Evolutionary conservation across 2,797 vertebrate species (phyloP), one percentile per base, ranked within the genome.

Genomic region (Chaenodraco wilsoni): DNA sequence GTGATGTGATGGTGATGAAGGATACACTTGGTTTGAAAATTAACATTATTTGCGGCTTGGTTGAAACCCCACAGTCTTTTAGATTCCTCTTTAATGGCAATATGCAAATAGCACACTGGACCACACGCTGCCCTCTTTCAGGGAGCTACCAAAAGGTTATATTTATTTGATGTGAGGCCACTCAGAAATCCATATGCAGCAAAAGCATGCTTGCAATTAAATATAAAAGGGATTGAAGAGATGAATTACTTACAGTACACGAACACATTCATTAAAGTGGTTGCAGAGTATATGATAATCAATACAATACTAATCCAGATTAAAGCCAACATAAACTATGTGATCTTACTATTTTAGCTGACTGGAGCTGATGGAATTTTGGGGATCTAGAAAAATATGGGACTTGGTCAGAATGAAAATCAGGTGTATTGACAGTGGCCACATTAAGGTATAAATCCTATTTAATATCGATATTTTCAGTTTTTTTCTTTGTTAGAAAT

Each of bases 41-140:
- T 78, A 69, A 81, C 62, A 79, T 66, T 31, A 61, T 59, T 56
- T 84, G 65, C 51, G 71, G 3, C 64, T 72, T 81, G 23, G 13
- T 58, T 66, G 41, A 75, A 23, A n/a, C 4, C 72, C 73, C 56
- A 49, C 65, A 69, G 51, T 71, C 56, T 79, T 81, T 54, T 75
- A 55, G 60, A 69, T 73, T 27, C 51, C 37, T 78, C 43, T 73
- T 72, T 70, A 73, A 79, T 68, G 46, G 74, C 63, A 59, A 59
- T 3, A 44, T 49, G 9, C 54, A 64, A 62, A 73, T 56, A 69
- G 40, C 15, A 69, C 7, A 71, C 41, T 5, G 16, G 45, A 57
- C 60, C 70, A 61, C 68, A 67, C 51, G 60, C 40, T 55, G 72
- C 46, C 68, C 16, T 54, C 10, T 43, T 43, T 72, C 31, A 8